phyloP scores from a whole-genome alignment of 2,888 invertebrate genomes.

The Thymelicus lineola region DNA sequence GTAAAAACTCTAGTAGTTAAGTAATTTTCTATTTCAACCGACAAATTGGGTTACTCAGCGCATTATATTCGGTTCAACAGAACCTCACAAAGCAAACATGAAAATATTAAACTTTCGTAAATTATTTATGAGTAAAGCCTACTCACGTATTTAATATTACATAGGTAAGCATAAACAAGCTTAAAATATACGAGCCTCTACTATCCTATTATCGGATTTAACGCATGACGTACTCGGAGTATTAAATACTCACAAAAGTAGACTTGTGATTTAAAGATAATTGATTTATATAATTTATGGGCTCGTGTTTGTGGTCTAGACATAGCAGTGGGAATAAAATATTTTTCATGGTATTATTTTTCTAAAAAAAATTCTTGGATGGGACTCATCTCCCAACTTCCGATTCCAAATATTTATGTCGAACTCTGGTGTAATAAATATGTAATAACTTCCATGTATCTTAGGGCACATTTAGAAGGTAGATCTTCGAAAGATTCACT shows the following conservation, averaged over 20 bases:
- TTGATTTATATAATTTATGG: neutral
- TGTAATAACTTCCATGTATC: no score
- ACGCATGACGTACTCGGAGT: constrained; percentile 2
- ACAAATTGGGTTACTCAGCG: neutral
- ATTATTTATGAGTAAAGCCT: neutral
- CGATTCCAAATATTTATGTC: no score
- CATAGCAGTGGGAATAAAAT: neutral
- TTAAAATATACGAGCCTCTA: constrained; percentile 1
- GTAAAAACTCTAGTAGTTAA: no score
- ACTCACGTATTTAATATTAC: neutral
- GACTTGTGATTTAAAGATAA: neutral
- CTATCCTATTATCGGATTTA: constrained; percentile 15
- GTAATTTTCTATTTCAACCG: neutral
- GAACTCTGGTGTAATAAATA: no score
- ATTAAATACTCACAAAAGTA: neutral
- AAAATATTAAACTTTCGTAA: neutral
- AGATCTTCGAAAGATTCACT: no score
- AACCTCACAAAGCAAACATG: neutral
- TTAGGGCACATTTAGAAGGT: no score
- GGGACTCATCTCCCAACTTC: no score
- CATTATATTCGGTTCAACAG: neutral
- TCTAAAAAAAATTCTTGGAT: no score
- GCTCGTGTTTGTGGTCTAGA: neutral
- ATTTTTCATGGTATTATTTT: no score
- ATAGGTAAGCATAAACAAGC: neutral